These are phyloP conservation scores for Vicugna pacos DNA, from an alignment of 2,113 vertebrate species.

Conservation along the genomic window DNA sequence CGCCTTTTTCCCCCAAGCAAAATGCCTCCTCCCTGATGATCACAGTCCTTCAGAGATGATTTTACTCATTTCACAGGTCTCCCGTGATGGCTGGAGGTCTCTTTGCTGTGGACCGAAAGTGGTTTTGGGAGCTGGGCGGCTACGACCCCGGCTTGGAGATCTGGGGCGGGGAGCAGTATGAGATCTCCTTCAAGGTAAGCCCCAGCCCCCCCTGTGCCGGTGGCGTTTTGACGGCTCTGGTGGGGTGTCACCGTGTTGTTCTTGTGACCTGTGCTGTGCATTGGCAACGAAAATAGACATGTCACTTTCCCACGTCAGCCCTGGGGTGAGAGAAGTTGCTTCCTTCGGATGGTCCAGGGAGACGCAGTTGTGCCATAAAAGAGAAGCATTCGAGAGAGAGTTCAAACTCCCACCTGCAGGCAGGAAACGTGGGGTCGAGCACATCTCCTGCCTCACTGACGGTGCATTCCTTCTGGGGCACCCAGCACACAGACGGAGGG, in stretches of 20 bases:
- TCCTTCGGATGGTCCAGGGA: not conserved
- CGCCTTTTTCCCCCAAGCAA: not conserved
- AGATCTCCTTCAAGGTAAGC: slow-evolving; percentile 94
- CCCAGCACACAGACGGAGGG: not conserved
- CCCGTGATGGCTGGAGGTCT: slow-evolving; percentile 95
- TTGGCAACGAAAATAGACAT: not conserved
- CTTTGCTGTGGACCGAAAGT: slow-evolving; percentile 92
- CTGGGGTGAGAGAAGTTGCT: not conserved
- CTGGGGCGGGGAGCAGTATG: slow-evolving; percentile 94
- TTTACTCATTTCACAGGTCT: slow-evolving; percentile 88
- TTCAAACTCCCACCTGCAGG: not conserved
- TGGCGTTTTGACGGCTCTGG: not conserved
- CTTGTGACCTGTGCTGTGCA: not conserved
- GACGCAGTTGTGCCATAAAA: not conserved
- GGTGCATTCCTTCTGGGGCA: not conserved
- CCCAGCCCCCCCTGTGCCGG: not conserved
- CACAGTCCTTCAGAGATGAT: slow-evolving; percentile 33
- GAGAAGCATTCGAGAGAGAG: not conserved
- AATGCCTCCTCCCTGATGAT: not conserved
- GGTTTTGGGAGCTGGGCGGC: slow-evolving; percentile 94
- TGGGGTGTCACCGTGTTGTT: not conserved
- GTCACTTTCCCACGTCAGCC: not conserved
- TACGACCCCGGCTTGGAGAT: slow-evolving; percentile 93
- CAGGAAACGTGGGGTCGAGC: accelerated
- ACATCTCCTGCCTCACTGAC: accelerated